Evolutionary conservation across 2,113 vertebrate genomes (phyloP), one percentile per base, ranked within the genome.

Genomic region (Tychaedon coryphoeus): DNA sequence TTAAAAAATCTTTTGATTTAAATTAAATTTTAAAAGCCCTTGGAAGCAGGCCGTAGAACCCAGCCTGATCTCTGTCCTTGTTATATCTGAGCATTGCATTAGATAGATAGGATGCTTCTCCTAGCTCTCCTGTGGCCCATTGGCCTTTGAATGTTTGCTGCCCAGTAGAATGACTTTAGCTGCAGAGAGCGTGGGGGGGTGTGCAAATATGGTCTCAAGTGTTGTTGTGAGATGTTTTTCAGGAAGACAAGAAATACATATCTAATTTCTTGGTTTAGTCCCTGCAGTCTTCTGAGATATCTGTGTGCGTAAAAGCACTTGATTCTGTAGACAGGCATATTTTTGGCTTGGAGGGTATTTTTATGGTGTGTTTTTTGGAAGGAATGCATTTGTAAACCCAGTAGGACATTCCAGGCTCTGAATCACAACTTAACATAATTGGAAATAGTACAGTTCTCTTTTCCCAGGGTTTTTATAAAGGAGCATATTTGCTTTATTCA

Each of bases 101-200:
- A 24, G 34, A 43, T 29, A 78, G 47, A 9, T 50, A 20, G 2
- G 48, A 19, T 26, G 14, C 22, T 93, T 70, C 13, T 70, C 47
- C 40, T 70, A 6, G 24, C 56, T 82, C 10, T 61, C 43, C 25
- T 64, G 47, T 80, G 67, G 43, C 7, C 53, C 16, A 7, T 2
- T 71, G 78, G 34, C 40, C 28, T 67, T 82, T 42, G 36, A 24
- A 15, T 71, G 82, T 79, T 65, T 88, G 43, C 38, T 87, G 60
- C 26, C 4, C 48, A 62, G 56, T 19, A 16, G 16, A 60, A 65
- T 17, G 29, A 25, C 34, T 91, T 78, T 42, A 78, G 57, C 47
- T 90, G 19, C 3, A 12, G 31, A 31, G 19, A 29, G n/a, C 33
- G 3, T 24, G 12, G 15, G 1, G 1, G 8, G 9, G 3, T 47